Conservation (phyloP, 30 jellyfish, hydroid and myxozoan species). For the Hydractinia symbiolongicarpus region DNA sequence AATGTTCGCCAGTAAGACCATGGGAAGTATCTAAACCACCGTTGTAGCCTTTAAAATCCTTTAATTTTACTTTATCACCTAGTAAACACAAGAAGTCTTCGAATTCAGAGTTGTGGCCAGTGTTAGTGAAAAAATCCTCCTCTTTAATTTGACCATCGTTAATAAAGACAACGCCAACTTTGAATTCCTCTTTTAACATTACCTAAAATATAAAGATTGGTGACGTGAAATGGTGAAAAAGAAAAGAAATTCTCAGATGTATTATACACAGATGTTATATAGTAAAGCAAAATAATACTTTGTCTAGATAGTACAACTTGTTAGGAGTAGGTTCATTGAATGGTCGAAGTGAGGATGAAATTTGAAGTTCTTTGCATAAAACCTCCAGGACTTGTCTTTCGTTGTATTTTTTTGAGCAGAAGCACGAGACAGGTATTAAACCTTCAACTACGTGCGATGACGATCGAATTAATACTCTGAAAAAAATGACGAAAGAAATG, state of each 20-base stretch:
- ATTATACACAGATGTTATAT: background rate
- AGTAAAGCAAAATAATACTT: constrained; percentile 31
- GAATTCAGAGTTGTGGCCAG: constrained; percentile 63
- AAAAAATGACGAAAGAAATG: background rate
- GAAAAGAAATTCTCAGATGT: background rate
- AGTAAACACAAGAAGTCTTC: constrained; percentile 70
- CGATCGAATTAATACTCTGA: constrained; percentile 74
- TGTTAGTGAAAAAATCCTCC: constrained; percentile 81
- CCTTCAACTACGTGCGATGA: constrained; percentile 87
- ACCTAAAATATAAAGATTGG: constrained; percentile 49
- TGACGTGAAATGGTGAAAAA: background rate
- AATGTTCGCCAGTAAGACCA: constrained; percentile 75
- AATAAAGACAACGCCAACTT: constrained; percentile 79
- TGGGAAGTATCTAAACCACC: constrained; percentile 86
- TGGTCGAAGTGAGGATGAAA: constrained; percentile 43
- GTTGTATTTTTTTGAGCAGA: constrained; percentile 67
- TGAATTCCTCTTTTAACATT: constrained; percentile 78
- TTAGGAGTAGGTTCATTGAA: constrained; percentile 54
- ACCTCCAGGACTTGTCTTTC: constrained; percentile 69
- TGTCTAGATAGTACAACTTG: constrained; percentile 65
- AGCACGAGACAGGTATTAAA: constrained; percentile 68
- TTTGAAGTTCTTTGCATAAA: constrained; percentile 55
- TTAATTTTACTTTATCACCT: constrained; percentile 60
- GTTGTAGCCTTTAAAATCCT: constrained; percentile 75
- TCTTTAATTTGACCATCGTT: constrained; percentile 83